phyloP scores from a whole-genome alignment of 2,797 vertebrate species.

The Spondyliosoma cantharus region DNA sequence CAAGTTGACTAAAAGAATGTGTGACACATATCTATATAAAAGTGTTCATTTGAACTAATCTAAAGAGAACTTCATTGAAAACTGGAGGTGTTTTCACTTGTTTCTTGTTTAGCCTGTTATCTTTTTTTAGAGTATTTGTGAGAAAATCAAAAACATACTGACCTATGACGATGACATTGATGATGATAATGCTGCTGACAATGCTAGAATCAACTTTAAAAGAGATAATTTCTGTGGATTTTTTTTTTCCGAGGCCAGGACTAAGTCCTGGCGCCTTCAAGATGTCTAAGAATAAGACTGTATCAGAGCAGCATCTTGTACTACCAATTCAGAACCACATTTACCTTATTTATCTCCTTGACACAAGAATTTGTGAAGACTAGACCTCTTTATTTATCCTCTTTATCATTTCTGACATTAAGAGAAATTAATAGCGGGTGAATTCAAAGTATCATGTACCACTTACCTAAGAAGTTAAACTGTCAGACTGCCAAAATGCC shows the following conservation, averaged over 20 bases:
- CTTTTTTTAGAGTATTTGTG: not conserved
- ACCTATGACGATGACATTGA: not conserved
- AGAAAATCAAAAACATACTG: not conserved
- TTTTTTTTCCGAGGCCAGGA: not conserved
- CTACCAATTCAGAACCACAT: not conserved
- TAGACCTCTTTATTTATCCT: not conserved
- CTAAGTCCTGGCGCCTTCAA: not conserved
- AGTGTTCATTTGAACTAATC: not conserved
- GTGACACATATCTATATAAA: not conserved
- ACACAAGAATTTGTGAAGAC: not conserved
- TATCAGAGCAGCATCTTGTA: not conserved
- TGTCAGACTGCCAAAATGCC: not conserved
- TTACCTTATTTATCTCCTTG: not conserved
- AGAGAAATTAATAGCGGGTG: not conserved
- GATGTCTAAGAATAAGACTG: not conserved
- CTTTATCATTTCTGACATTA: not conserved
- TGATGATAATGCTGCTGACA: not conserved
- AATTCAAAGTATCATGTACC: not conserved
- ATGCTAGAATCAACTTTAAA: not conserved
- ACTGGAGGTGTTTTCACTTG: not conserved
- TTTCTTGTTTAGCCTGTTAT: not conserved
- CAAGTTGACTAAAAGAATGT: not conserved
- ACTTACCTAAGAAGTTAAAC: not conserved
- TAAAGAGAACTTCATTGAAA: not conserved
- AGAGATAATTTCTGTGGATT: not conserved